Percentiles rank a stretch among this genome's conserved stretches.
phyloP scores from a whole-genome alignment of 2,888 invertebrate species.

The Stenolophus ochropezus region DNA sequence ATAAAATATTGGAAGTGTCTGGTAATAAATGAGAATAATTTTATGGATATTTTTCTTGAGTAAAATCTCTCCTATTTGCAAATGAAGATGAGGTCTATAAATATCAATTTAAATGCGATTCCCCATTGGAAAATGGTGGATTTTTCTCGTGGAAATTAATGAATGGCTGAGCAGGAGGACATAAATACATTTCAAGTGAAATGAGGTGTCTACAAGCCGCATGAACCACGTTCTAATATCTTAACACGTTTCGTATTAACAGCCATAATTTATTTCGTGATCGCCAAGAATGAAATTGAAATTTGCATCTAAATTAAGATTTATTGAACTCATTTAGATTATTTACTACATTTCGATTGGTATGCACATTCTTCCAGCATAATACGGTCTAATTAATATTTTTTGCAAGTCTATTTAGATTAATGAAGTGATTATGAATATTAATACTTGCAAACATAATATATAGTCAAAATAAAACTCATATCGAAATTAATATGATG shows the following conservation, averaged over 20 bases:
- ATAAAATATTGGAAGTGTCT: too few relatives aligned
- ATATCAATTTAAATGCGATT: neutral
- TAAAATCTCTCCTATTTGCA: neutral
- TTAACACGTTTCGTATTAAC: conserved; percentile 43
- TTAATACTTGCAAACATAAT: neutral
- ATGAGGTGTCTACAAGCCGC: conserved; percentile 23
- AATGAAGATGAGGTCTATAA: neutral
- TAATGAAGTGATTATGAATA: neutral
- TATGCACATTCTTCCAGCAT: neutral
- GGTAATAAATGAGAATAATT: neutral
- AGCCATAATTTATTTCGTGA: conserved; percentile 36
- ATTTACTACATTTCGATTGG: conserved; percentile 21
- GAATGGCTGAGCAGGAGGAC: neutral
- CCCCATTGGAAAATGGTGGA: neutral
- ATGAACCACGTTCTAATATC: conserved; percentile 34
- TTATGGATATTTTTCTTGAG: neutral
- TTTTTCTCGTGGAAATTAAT: neutral
- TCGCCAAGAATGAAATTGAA: conserved; percentile 38
- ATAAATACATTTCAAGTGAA: conserved; percentile 37
- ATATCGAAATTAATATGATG: neutral
- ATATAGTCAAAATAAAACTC: neutral
- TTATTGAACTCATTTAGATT: conserved; percentile 19
- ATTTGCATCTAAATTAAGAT: conserved; percentile 40
- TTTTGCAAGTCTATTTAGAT: neutral
- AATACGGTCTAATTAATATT: neutral